Evolutionary conservation across 2,888 invertebrate species (phyloP).

Genomic region (Aphodius sticticus): DNA sequence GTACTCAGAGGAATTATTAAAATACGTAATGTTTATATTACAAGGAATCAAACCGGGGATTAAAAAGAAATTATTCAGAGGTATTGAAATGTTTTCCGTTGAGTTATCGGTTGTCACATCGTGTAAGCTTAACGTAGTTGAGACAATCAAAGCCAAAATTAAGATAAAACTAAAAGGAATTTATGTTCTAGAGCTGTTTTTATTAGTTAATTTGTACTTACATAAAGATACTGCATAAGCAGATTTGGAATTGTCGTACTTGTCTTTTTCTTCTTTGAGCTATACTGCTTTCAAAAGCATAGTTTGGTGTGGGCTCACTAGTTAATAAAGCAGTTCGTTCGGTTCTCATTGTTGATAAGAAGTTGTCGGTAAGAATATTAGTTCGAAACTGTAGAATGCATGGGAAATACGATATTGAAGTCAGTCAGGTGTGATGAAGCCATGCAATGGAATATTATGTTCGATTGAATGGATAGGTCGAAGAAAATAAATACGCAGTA

Average conservation of each 20-base stretch:
- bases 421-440: slow-evolving; percentile 48
- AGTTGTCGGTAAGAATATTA: slow-evolving; percentile 10
- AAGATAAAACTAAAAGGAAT: slow-evolving; percentile 46
- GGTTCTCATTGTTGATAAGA: slow-evolving; percentile 39
- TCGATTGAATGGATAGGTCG: neutral
- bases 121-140: slow-evolving; percentile 36
- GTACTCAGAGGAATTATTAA: slow-evolving; percentile 54
- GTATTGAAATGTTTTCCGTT: slow-evolving; percentile 48
- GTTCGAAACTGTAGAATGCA: slow-evolving; percentile 21
- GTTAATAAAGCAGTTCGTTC: slow-evolving; percentile 65
- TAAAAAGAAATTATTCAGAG: slow-evolving; percentile 22
- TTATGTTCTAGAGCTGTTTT: slow-evolving; percentile 5
- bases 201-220: slow-evolving; percentile 61
- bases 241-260: slow-evolving; percentile 73
- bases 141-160: slow-evolving; percentile 43
- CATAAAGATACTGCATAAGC: slow-evolving; percentile 73
- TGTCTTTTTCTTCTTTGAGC: slow-evolving; percentile 62
- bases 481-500: neutral
- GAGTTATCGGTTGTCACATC: slow-evolving; percentile 34
- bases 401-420: slow-evolving; percentile 50
- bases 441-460: slow-evolving; percentile 48
- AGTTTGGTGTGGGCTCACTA: slow-evolving; percentile 59
- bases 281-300: slow-evolving; percentile 64
- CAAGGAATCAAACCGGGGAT: slow-evolving; percentile 29
- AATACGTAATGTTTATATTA: slow-evolving; percentile 7